Conservation (phyloP, 2,797 vertebrate species). For the Pterois miles region DNA sequence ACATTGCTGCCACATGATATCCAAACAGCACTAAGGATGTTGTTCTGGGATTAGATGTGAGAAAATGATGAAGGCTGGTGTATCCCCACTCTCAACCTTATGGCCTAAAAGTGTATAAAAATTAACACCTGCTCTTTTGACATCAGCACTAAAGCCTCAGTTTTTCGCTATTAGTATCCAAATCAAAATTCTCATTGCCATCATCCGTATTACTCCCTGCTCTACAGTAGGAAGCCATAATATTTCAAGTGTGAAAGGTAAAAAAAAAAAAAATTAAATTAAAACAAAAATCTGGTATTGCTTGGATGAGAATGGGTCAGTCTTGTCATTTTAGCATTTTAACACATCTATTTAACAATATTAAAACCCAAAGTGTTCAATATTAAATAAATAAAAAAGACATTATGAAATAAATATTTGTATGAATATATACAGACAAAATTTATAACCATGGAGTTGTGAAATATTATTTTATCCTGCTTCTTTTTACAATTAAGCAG, state of each 20-base stretch:
- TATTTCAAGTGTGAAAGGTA: not conserved
- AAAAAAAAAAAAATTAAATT: not conserved
- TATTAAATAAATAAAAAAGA: not conserved
- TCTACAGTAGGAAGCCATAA: not conserved
- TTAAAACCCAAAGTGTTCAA: not conserved
- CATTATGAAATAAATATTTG: not conserved
- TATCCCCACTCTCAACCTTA: not conserved
- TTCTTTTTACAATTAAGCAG: not conserved
- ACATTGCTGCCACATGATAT: not conserved
- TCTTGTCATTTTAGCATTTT: not conserved
- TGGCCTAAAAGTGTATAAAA: not conserved
- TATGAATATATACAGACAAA: not conserved
- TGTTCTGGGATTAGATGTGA: slow-evolving; percentile 7
- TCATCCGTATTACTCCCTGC: not conserved
- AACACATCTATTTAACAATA: not conserved
- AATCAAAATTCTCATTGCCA: not conserved
- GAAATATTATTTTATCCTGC: not conserved
- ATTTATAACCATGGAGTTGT: not conserved
- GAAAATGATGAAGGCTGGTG: not conserved
- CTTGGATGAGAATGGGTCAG: not conserved
- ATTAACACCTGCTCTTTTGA: not conserved
- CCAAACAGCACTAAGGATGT: not conserved
- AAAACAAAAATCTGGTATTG: not conserved
- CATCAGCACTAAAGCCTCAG: not conserved
- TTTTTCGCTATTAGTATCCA: no score